phyloP scores from a whole-genome alignment of 1,140 invertebrate species.

The Colletes gigas region DNA sequence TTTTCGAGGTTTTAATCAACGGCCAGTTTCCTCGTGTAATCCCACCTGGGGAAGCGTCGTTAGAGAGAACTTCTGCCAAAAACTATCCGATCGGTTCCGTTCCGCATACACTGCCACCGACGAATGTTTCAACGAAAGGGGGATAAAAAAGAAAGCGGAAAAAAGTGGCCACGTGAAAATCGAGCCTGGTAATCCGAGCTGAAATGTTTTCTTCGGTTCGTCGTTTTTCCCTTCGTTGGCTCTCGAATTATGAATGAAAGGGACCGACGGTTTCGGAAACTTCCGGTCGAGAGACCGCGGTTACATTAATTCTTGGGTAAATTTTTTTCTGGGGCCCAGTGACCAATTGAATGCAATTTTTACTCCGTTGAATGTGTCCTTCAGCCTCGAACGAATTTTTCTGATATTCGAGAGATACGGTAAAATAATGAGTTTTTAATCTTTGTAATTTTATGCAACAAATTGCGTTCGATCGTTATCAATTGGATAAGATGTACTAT shows the following conservation, averaged over 20 bases:
- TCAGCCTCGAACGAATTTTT: no score
- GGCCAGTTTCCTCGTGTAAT: constrained; percentile 56
- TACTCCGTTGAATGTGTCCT: neutral
- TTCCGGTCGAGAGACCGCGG: neutral
- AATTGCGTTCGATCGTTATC: no score
- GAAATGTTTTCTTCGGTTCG: constrained; percentile 37
- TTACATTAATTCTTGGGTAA: neutral
- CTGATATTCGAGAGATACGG: no score
- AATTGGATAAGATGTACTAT: no score
- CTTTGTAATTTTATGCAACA: no score
- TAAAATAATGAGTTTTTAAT: no score
- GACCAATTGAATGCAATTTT: neutral
- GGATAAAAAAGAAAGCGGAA: neutral
- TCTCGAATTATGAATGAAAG: neutral
- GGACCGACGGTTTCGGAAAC: neutral
- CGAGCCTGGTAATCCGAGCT: constrained; percentile 33
- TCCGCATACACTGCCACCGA: constrained; percentile 3
- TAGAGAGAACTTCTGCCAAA: constrained; percentile 41
- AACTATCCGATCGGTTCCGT: constrained; percentile 54
- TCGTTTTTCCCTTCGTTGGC: neutral
- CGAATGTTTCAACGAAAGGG: neutral
- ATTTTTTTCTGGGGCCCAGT: neutral
- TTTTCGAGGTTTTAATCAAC: constrained; percentile 61
- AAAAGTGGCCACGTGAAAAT: constrained; percentile 16
- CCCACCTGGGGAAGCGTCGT: constrained; percentile 28